Base-by-base conservation (phyloP, 2,113 vertebrate genomes). In the Aepyceros melampus region DNA sequence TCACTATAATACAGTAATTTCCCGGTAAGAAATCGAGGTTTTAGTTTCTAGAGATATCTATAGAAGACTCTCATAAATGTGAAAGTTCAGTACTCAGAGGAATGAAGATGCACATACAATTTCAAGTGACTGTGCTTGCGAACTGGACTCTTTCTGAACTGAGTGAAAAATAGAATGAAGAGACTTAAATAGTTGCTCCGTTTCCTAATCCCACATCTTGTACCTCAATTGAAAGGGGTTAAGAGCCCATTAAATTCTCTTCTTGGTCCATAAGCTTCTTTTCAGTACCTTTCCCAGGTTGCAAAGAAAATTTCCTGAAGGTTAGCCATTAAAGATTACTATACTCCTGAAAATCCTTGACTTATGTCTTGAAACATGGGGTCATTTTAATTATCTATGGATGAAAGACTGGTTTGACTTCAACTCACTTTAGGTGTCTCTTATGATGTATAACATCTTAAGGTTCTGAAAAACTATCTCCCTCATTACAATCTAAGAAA, bases 161-260 rank as follows among this genome's bases (percentile, higher is more conserved):
- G 60, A 96, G 97, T 89, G 19, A 96, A 97, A 98, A 98, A 97
- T 17, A 95, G 51, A 97, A 98, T 94, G 95, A 90, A 97, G 91
- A 94, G 45, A 92, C 95, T 97, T 97, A 98, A 97, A 81, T 95
- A 97, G 60, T 95, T 97, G 36, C 3, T 97, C 16, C 96, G 45
- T 97, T 94, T 98, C 90, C 85, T 98, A 97, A 97, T 92, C 93
- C 90, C 2, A 4, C 93, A 95, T 85, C 56, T 94, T 89, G 17
- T 89, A 60, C 89, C 97, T 91, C 95, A 98, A 93, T 74, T 98
- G 25, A 84, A 98, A 98, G 95, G 98, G 55, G 94, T 98, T 99
- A 98, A 98, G 91, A 98, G 53, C 43, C 89, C 76, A 97, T 96
- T 98, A 98, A 95, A 98, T 98, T 95, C 93, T 98, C 49, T 97